A percentile compares a stretch with the other conserved stretches of the same genome.
phyloP scores from a whole-genome alignment of 2,113 vertebrate species.

The Podocnemis expansa region DNA sequence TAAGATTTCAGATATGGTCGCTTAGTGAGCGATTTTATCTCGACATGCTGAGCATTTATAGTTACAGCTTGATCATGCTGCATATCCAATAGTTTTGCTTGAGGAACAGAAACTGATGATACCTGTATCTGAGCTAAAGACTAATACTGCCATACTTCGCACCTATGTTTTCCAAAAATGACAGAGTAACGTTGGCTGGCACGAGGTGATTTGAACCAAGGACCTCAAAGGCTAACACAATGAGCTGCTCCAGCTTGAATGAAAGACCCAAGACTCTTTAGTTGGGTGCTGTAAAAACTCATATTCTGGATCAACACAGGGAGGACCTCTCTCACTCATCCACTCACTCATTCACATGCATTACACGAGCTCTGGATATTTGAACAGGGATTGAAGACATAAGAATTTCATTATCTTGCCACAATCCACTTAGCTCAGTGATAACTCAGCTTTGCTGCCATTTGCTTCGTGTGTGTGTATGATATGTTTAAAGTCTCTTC shows the following conservation, averaged over 20 bases:
- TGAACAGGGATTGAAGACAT: not conserved
- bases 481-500: not conserved
- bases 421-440: not conserved
- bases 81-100: not conserved
- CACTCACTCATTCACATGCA: not conserved
- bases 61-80: not conserved
- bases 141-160: not conserved
- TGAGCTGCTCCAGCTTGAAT: not conserved
- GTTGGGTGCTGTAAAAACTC: not conserved
- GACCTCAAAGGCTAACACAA: not conserved
- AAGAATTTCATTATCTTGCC: not conserved
- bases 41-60: not conserved
- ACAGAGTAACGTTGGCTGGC: not conserved
- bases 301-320: not conserved
- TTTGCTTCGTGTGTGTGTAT: not conserved
- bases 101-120: not conserved
- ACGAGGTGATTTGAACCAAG: not conserved
- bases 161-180: not conserved
- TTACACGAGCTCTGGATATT: not conserved
- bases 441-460: not conserved
- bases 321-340: not conserved
- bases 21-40: not conserved
- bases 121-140: not conserved
- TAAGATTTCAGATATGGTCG: not conserved
- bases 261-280: not conserved